These are phyloP conservation scores for Idaea straminata DNA, from an alignment of 2,888 invertebrate species.

Conservation along the genomic window DNA sequence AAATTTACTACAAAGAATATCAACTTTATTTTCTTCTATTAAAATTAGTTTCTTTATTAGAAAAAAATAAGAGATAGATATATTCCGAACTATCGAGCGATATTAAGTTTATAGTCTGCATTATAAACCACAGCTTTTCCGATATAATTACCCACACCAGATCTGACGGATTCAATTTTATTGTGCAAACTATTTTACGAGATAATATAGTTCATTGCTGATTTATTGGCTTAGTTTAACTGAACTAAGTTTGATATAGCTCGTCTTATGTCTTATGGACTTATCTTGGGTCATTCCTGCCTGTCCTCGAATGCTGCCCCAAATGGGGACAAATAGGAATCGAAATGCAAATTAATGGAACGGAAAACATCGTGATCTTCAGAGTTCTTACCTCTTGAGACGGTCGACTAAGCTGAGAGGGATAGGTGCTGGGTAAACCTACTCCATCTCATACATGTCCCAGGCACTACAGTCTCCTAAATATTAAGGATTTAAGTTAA, in stretches of 20 bases:
- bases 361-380: no score
- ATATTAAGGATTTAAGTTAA: no score
- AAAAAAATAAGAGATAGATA: no score
- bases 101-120: not conserved
- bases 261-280: not conserved
- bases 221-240: constrained; percentile 4
- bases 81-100: not conserved
- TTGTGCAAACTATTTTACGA: constrained; percentile 24
- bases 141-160: constrained; percentile 58
- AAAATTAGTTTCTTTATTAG: not conserved
- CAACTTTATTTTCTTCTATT: no score
- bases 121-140: not conserved
- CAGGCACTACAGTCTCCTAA: no score
- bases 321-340: no score
- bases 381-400: no score
- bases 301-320: not conserved
- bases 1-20: no score
- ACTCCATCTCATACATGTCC: no score
- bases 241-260: not conserved
- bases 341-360: no score
- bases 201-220: not conserved
- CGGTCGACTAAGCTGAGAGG: no score
- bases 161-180: constrained; percentile 49
- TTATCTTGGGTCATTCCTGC: not conserved
- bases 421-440: no score